Percentiles rank a stretch among this genome's conserved stretches.
phyloP scores from a whole-genome alignment of 2,113 vertebrate species.

The Chelonoidis abingdonii region DNA sequence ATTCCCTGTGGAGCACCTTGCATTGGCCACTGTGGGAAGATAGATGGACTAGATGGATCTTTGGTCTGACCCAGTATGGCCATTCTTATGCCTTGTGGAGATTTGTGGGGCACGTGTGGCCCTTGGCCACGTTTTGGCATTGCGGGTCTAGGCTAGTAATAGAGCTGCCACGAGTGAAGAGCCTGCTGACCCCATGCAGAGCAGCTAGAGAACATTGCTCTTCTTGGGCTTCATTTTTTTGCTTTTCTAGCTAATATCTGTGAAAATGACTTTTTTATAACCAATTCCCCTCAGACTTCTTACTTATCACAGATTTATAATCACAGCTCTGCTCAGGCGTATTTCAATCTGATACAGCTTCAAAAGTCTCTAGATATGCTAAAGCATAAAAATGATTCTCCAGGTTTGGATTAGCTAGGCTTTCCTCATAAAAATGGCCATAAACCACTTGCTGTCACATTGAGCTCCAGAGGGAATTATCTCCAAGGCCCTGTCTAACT shows the following conservation, averaged over 20 bases:
- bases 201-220: neutral
- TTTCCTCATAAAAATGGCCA: neutral
- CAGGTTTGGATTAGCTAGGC: neutral
- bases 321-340: neutral
- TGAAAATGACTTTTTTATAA: neutral
- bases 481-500: neutral
- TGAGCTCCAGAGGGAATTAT: neutral
- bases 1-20: no score
- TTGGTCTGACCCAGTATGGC: no score
- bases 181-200: neutral
- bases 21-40: no score
- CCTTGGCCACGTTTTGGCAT: neutral
- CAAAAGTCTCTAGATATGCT: neutral
- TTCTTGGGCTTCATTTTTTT: neutral
- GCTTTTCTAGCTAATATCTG: neutral
- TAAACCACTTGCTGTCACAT: neutral
- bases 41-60: no score
- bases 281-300: neutral
- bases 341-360: neutral
- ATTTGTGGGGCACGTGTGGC: neutral
- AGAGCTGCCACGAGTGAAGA: neutral
- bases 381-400: neutral
- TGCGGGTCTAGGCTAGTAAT: neutral
- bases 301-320: neutral
- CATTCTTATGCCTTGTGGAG: neutral